Evolutionary conservation across 2,888 invertebrate species (phyloP), one percentile per base, ranked within the genome.

Genomic region (Diabrotica balteata): DNA sequence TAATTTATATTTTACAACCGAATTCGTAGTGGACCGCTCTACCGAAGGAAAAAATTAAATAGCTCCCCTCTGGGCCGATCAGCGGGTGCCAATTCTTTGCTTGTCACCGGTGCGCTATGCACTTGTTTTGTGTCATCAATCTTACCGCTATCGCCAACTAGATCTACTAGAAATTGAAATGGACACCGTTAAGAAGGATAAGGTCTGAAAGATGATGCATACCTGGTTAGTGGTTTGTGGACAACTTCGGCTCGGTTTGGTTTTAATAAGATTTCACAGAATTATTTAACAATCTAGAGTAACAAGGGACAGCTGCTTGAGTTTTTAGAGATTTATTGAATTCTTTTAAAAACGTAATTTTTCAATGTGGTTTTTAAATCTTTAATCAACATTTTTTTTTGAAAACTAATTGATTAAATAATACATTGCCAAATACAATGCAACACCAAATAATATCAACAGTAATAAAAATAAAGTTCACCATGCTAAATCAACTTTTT

Each of bases 31-130:
- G 51, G 49, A 50, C 46, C 58, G 45, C 58, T 63, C 59, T 46
- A 47, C 9, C 45, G n/a, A 7, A 49, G 44, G 49, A 67, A 61
- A 54, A 42, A 58, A 54, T 55, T 59, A 60, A 55, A 61, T 52
- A 59, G 66, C 60, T 51, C 67, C 73, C 72, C 73, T 71, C 64
- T 72, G 68, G 17, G 69, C 47, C 32, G 71, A 54, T 63, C 76
- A 72, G 77, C 76, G 72, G 76, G 77, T 52, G 73, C 63, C 74
- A 69, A 75, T 78, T 78, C 78, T 76, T 70, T 70, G 71, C 67
- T 72, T 78, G 78, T 78, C 77, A 78, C 77, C 77, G 75, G 68
- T 71, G 73, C 74, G 72, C 74, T 73, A 72, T 69, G 71, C 70
- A 70, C 74, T 73, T 73, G 73, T 73, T 72, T 69, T 68, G 66